Conservation (phyloP, 2,797 vertebrate species). For the Myotis pilosus region DNA sequence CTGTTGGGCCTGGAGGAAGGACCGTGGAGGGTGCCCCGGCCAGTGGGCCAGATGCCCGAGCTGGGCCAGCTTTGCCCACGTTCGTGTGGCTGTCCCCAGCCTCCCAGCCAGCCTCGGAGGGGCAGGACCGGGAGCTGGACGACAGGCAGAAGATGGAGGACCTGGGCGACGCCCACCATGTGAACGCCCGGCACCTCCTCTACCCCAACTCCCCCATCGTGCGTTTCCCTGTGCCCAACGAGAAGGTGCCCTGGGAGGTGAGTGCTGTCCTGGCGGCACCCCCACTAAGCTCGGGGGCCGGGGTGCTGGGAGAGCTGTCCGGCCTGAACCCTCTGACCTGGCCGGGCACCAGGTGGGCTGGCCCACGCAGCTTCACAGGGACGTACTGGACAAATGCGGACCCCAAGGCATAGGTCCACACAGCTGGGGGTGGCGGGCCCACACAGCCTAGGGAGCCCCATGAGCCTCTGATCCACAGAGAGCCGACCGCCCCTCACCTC, state of each 20-base stretch:
- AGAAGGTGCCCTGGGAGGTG: conserved; percentile 98
- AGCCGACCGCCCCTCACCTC: accelerated
- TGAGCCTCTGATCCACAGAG: not conserved
- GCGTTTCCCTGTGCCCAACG: conserved; percentile 95
- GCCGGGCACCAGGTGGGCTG: not conserved
- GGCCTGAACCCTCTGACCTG: accelerated
- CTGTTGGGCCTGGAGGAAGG: not conserved
- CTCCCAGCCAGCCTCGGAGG: conserved; percentile 71
- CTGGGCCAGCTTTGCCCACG: not conserved
- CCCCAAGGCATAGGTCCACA: accelerated
- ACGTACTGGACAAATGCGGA: not conserved
- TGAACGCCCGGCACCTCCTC: conserved; percentile 87
- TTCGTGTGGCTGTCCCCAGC: conserved; percentile 62
- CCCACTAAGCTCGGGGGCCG: accelerated
- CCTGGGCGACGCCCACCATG: conserved; percentile 76
- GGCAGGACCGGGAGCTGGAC: conserved; percentile 59
- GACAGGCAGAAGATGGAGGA: conserved; percentile 70
- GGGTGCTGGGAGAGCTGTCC: accelerated
- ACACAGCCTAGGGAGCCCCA: not conserved
- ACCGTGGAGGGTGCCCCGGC: not conserved
- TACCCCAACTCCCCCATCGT: conserved; percentile 86
- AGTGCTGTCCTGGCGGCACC: not conserved
- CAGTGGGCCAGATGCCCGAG: accelerated
- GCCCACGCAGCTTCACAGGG: not conserved
- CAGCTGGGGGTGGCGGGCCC: accelerated